Evolutionary conservation across 2,888 invertebrate genomes (phyloP), one percentile per base, ranked within the genome.

Genomic region (Chymomyza amoena): DNA sequence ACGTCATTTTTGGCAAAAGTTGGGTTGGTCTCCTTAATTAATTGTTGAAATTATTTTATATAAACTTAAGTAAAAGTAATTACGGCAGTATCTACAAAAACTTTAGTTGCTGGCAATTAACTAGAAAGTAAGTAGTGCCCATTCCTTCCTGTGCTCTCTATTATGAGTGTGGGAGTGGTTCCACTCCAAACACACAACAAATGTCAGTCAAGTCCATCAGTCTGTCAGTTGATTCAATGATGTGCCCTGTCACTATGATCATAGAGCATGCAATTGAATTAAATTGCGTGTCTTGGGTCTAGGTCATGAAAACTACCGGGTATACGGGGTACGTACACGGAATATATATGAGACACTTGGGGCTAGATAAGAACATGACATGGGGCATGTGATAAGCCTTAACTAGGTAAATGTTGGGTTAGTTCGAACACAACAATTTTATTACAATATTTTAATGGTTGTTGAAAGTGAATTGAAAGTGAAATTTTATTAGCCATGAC

Each of bases 41-140:
- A 73, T 73, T 73, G 73, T 66, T 64, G 69, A 64, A 54, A 63
- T 59, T 18, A 39, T 61, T 66, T 15, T 54, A 18, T 54, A 54
- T 70, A 52, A 51, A 39, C 16, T 51, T 56, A 71, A 69, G 64
- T 66, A 64, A 65, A 72, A 62, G 69, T 73, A 73, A 73, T 73
- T 72, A 73, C 73, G 61, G 51, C 52, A 36, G 10, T 36, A 56
- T 16, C 20, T 10, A 36, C 61, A 25, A 56, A 59, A 52, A 54
- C 54, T 54, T 54, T 16, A 18, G 54, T 54, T 54, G 54, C 13
- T 54, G 28, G 25, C 59, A 39, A 59, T 65, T 65, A 60, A 54
- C 54, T 20, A 18, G 3, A 54, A 54, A 54, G 16, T 54, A 54
- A 54, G 54, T 54, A 54, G 39, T 45, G 10, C 39, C 4, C 39